These are phyloP conservation scores for Chaetogeoica ovagalla DNA, from an alignment of 2,888 invertebrate genomes.

Conservation along the genomic window DNA sequence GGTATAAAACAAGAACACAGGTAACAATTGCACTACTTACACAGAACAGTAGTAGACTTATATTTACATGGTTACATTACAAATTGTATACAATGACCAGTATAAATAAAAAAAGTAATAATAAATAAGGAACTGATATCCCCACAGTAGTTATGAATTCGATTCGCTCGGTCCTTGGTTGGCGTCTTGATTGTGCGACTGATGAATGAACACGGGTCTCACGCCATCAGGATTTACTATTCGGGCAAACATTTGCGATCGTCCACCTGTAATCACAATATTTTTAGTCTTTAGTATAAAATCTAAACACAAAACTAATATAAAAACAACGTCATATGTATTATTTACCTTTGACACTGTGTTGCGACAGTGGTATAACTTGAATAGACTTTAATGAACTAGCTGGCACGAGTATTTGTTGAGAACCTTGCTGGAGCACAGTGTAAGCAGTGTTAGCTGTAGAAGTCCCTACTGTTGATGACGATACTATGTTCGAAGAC, in stretches of 20 bases:
- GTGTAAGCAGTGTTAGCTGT: slow-evolving; percentile 56
- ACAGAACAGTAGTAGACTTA: slow-evolving; percentile 22
- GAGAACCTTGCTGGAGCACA: slow-evolving; percentile 59
- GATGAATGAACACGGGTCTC: slow-evolving; percentile 55
- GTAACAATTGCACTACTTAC: slow-evolving; percentile 47
- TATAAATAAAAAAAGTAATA: slow-evolving; percentile 30
- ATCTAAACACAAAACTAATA: not conserved
- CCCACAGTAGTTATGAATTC: slow-evolving; percentile 37
- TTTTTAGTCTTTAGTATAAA: not conserved
- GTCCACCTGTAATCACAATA: slow-evolving; percentile 56
- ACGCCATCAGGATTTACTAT: slow-evolving; percentile 60
- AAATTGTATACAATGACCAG: slow-evolving; percentile 4
- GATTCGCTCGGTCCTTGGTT: slow-evolving; percentile 35
- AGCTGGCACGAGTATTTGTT: slow-evolving; percentile 67
- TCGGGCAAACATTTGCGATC: slow-evolving; percentile 62
- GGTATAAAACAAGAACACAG: slow-evolving; percentile 36
- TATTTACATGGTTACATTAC: not conserved
- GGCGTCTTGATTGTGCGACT: slow-evolving; percentile 10
- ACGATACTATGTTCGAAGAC: slow-evolving; percentile 40
- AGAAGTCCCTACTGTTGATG: slow-evolving; percentile 53
- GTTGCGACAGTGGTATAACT: slow-evolving; percentile 64
- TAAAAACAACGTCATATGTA: not conserved
- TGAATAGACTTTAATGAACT: slow-evolving; percentile 67
- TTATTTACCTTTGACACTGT: slow-evolving; percentile 49
- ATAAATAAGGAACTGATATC: slow-evolving; percentile 44